Evolutionary conservation across 30 jellyfish, hydroid and myxozoan genomes (phyloP), one percentile per base, ranked within the genome.

Genomic region (Aurelia aurita complex sp. Pacific): DNA sequence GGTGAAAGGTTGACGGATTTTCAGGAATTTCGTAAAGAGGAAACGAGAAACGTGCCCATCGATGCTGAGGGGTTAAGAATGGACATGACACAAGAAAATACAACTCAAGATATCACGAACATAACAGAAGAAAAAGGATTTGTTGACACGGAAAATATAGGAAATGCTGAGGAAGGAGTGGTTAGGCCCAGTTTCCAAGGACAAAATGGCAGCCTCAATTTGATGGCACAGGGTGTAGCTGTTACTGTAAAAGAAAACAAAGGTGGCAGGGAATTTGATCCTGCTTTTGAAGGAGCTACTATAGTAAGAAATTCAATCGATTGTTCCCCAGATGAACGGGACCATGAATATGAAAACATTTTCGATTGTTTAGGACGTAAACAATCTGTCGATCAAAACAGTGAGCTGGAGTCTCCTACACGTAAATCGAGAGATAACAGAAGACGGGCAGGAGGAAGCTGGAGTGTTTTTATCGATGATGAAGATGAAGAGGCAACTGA

Each of bases 391-490:
- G 60, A 10, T 16, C 75, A 65, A 23, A 16, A 51, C 53, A 62
- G 66, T 19, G 77, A 69, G 54, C 32, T 32, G 15, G 76, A 52
- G 73, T 82, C 80, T 10, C 89, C 85, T 2, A 18, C 74, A 0
- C 50, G 80, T 57, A 84, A 84, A 69, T 50, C 46, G 12, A 67
- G 71, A 64, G 93, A 84, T 35, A 73, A 66, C 42, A 69, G 89
- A 18, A 69, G 89, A 3, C 89, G 89, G 53, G 95, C 86, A 10
- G 89, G 95, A 18, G 95, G 89, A 12, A 86, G 88, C 42, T 82
- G 90, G 90, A 76, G 91, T 67, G 73, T 88, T 50, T 82, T 42
- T 67, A 46, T 83, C 40, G 88, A 78, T 5, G 74, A 50, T 18
- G 76, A 81, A 59, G 89, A 82, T 10, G 69, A 40, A 33, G 78